Evolutionary conservation across 2,888 invertebrate genomes (phyloP).

Genomic region (Dugesia japonica): DNA sequence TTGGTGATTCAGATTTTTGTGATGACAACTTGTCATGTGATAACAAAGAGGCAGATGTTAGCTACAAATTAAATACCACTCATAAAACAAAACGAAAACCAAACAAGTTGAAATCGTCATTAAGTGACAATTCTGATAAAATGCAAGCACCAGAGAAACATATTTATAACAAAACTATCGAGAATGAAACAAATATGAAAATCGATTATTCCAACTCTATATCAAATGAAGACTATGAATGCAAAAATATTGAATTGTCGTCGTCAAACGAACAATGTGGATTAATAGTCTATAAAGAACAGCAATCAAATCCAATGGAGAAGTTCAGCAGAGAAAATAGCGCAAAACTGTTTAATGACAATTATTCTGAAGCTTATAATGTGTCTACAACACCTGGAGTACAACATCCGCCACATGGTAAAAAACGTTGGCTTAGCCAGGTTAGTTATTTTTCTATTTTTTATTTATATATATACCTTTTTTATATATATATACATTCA

Average conservation of each 20-base stretch:
- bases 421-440: slow-evolving; percentile 27
- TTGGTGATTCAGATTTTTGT: slow-evolving; percentile 13
- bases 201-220: background rate
- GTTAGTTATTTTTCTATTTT: background rate
- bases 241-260: background rate
- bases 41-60: background rate
- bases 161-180: background rate
- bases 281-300: slow-evolving; percentile 26
- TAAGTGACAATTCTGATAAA: background rate
- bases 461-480: too few species aligned
- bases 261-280: slow-evolving; percentile 22
- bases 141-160: background rate
- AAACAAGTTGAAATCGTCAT: background rate
- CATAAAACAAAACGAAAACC: background rate
- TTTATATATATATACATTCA: too few species aligned
- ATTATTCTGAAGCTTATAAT: background rate
- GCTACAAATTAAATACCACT: background rate
- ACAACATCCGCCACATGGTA: slow-evolving; percentile 17
- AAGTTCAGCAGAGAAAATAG: slow-evolving; percentile 27
- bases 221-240: background rate
- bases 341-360: slow-evolving; percentile 2
- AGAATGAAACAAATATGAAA: background rate
- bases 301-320: slow-evolving; percentile 26
- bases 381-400: background rate
- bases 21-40: background rate